phyloP scores from a whole-genome alignment of 2,113 vertebrate species.

The Nibea coibor region DNA sequence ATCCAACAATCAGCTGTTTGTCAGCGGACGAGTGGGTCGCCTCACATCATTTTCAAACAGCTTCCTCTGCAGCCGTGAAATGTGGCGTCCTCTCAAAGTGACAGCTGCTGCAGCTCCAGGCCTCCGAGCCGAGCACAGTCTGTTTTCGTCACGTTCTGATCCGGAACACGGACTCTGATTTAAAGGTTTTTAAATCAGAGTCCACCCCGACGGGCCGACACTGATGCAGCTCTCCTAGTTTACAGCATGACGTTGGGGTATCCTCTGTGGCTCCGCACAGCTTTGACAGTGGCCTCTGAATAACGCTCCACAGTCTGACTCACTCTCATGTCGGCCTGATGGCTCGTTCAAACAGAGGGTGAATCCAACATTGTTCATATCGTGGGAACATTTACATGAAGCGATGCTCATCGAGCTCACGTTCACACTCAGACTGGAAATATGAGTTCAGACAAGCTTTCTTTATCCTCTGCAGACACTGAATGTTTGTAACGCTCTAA shows the following conservation, averaged over 20 bases:
- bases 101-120: constrained; percentile 19
- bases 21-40: constrained; percentile 64
- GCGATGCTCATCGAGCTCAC: not conserved
- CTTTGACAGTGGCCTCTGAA: not conserved
- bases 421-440: not conserved
- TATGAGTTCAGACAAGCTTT: constrained; percentile 1
- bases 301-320: not conserved
- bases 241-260: not conserved
- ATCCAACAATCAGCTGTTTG: constrained; percentile 72
- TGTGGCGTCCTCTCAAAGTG: constrained; percentile 20
- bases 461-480: not conserved
- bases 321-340: not conserved
- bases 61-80: constrained; percentile 29
- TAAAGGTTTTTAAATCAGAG: not conserved
- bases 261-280: no score
- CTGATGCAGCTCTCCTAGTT: not conserved
- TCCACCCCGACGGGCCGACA: no score
- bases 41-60: constrained; percentile 15
- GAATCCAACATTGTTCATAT: not conserved
- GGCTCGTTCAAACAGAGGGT: not conserved
- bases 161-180: not conserved
- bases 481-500: no score
- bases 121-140: not conserved
- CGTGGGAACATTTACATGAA: not conserved
- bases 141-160: not conserved